Conservation (phyloP, 2,888 invertebrate genomes). For the Scaptomyza polygonia region DNA sequence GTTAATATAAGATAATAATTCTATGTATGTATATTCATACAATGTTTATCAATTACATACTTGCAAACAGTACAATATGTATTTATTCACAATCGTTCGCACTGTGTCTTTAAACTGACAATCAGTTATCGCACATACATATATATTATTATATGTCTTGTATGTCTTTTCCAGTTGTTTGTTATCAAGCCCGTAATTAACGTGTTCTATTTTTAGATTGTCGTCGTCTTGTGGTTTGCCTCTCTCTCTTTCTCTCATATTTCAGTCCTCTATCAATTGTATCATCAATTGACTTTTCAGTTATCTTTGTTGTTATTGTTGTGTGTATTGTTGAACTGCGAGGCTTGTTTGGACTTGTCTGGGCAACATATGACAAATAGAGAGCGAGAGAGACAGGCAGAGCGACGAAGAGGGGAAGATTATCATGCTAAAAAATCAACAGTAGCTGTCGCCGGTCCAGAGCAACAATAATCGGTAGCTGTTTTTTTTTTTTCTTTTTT, state of each 20-base stretch:
- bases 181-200: constrained; percentile 68
- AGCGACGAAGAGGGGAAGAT: constrained; percentile 50
- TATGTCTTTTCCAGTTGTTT: constrained; percentile 29
- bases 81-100: constrained; percentile 11
- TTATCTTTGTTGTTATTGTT: constrained; percentile 21
- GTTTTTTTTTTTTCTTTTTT: too few relatives aligned
- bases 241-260: constrained; percentile 9
- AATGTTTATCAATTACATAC: constrained; percentile 18
- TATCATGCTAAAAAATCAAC: constrained; percentile 71
- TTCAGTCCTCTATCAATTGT: constrained; percentile 62
- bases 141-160: constrained; percentile 9
- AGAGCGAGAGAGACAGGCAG: constrained; percentile 26
- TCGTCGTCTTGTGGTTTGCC: constrained; percentile 56
- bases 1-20: too few relatives aligned
- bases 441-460: constrained; percentile 40
- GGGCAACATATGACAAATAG: constrained; percentile 19
- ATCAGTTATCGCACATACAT: constrained; percentile 15
- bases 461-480: constrained; percentile 23
- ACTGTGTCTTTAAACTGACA: constrained; percentile 23
- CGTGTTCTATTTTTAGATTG: constrained; percentile 70
- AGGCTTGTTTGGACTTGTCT: constrained; percentile 22
- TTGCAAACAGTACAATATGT: too few relatives aligned
- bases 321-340: constrained; percentile 16
- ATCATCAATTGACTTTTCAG: constrained; percentile 71
- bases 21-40: too few relatives aligned